These are phyloP conservation scores for Leucophenga montana DNA, from an alignment of 2,888 invertebrate species.

Conservation along the genomic window DNA sequence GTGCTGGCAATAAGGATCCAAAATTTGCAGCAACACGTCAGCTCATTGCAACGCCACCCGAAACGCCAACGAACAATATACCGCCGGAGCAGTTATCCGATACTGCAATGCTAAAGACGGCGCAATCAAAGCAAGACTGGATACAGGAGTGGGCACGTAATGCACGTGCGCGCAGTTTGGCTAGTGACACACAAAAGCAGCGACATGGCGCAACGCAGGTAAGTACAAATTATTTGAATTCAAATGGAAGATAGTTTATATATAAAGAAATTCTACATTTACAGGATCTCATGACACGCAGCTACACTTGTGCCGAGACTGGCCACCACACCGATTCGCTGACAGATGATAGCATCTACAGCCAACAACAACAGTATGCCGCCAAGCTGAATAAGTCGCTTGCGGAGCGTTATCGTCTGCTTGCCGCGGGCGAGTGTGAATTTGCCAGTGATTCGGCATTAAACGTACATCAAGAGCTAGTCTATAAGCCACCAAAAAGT, in stretches of 20 bases:
- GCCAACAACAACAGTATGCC: conserved; percentile 53
- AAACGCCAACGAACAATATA: conserved; percentile 59
- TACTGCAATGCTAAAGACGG: conserved; percentile 67
- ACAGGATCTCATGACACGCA: conserved; percentile 70
- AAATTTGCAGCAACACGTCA: conserved; percentile 51
- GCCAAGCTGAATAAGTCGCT: conserved; percentile 61
- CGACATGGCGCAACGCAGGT: conserved; percentile 38
- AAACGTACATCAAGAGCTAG: conserved; percentile 51
- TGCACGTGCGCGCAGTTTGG: conserved; percentile 73
- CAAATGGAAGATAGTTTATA: conserved; percentile 1
- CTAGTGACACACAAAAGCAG: conserved; percentile 55
- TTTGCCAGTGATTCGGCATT: conserved; percentile 71
- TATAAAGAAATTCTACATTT: conserved; percentile 12
- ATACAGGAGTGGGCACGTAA: conserved; percentile 80
- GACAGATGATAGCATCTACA: conserved; percentile 68
- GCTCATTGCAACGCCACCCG: conserved; percentile 56
- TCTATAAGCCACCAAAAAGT: conserved; percentile 73
- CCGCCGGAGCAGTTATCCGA: conserved; percentile 56
- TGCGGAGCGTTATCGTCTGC: conserved; percentile 68
- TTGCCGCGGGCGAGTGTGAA: conserved; percentile 68
- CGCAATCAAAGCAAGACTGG: conserved; percentile 74
- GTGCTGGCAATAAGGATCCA: conserved; percentile 44
- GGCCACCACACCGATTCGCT: conserved; percentile 58
- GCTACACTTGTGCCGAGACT: conserved; percentile 69
- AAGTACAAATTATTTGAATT: not conserved